Conservation (phyloP, 1,140 invertebrate genomes). For the Eriocheir sinensis region DNA sequence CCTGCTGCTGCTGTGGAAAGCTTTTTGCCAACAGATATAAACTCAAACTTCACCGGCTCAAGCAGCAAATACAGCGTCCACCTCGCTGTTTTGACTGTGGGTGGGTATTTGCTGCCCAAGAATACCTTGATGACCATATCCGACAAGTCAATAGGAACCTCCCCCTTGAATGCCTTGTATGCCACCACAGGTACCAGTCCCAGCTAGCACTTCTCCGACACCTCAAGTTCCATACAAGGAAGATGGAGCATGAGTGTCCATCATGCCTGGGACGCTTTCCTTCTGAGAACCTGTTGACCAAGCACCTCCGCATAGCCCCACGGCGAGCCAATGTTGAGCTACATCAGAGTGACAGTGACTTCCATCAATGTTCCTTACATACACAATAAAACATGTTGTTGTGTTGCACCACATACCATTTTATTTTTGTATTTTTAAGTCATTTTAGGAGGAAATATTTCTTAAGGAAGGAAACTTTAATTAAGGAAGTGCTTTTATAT, state of each 20-base stretch:
- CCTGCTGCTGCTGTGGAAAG: conserved; percentile 31
- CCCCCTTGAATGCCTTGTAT: background rate
- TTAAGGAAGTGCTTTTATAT: too few species aligned
- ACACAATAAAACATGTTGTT: background rate
- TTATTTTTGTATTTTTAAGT: too few species aligned
- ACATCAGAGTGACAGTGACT: background rate
- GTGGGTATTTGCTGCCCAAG: background rate
- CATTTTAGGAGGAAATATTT: too few species aligned
- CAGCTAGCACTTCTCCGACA: background rate
- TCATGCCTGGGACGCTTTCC: conserved; percentile 32
- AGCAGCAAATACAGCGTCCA: conserved; percentile 11
- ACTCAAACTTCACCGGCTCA: background rate
- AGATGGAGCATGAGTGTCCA: conserved; percentile 25
- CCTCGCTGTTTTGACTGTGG: background rate
- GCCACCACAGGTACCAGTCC: background rate
- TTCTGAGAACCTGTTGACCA: background rate
- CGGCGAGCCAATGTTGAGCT: conserved; percentile 7
- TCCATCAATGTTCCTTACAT: too few species aligned
- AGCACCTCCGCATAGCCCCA: background rate
- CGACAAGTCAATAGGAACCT: background rate
- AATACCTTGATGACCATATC: background rate
- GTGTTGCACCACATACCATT: background rate
- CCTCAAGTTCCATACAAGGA: background rate
- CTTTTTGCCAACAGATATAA: background rate
- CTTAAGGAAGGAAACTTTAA: too few species aligned